These are phyloP conservation scores for Pantherophis guttatus DNA, from an alignment of 2,113 vertebrate genomes.

Conservation along the genomic window DNA sequence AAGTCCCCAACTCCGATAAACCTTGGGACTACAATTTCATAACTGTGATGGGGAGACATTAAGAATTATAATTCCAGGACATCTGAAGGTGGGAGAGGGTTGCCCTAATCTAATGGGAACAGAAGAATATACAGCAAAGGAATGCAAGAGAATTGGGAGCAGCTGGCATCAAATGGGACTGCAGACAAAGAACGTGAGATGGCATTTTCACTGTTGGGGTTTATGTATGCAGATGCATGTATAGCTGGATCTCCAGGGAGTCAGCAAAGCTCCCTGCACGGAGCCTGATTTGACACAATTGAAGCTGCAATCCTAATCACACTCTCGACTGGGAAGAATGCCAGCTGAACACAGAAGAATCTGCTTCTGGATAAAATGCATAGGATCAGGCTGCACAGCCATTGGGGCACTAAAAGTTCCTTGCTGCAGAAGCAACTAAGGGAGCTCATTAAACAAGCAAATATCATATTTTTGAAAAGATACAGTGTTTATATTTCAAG, in stretches of 20 bases:
- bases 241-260: neutral
- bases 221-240: neutral
- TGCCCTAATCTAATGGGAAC: neutral
- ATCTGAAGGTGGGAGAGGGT: neutral
- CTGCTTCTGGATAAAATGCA: neutral
- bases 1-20: neutral
- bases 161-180: neutral
- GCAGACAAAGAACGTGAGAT: neutral
- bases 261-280: neutral
- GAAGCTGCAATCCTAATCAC: neutral
- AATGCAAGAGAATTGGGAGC: neutral
- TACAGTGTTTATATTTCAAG: slow-evolving; percentile 4
- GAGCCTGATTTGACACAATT: slow-evolving; percentile 9
- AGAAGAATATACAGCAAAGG: neutral
- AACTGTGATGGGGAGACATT: neutral
- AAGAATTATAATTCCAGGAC: neutral
- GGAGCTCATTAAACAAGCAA: slow-evolving; percentile 5
- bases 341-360: neutral
- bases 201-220: neutral
- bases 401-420: neutral
- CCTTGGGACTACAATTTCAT: neutral
- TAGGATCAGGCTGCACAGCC: neutral
- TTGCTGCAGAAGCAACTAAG: neutral
- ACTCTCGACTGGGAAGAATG: neutral
- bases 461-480: neutral